Evolutionary conservation across 2,797 vertebrate species (phyloP).

Genomic region (Acanthurus tractus): DNA sequence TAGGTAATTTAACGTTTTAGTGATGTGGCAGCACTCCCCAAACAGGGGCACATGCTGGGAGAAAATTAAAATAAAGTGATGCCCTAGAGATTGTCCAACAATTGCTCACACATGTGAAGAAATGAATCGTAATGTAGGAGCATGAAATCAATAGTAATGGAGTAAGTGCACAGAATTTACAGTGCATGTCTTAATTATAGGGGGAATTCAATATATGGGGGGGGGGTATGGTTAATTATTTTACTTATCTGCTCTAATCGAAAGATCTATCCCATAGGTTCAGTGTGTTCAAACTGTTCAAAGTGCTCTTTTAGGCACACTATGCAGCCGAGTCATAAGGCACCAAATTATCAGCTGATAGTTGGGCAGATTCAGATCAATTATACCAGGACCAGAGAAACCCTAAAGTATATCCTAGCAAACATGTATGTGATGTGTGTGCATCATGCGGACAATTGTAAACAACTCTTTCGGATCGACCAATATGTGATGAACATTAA

Average conservation of each 20-base stretch:
- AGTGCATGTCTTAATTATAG: neutral
- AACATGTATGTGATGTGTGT: conserved; percentile 20
- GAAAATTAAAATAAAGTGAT: conserved; percentile 5
- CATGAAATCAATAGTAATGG: neutral
- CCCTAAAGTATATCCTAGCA: neutral
- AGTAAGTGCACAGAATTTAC: neutral
- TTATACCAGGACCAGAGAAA: conserved; percentile 5
- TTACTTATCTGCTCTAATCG: neutral
- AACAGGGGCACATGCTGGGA: neutral
- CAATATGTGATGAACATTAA: conserved; percentile 23
- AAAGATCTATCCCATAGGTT: neutral
- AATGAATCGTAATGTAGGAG: neutral
- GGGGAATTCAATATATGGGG: neutral
- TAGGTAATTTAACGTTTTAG: conserved; percentile 11
- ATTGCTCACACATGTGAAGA: neutral
- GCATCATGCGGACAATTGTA: neutral
- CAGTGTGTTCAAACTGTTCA: conserved; percentile 5
- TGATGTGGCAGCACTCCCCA: conserved; percentile 1
- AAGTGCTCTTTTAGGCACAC: neutral
- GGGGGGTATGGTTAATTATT: neutral
- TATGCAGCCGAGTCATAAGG: conserved; percentile 3
- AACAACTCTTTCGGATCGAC: conserved; percentile 1
- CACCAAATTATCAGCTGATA: conserved; percentile 22
- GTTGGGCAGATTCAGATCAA: neutral
- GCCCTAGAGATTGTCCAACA: neutral